A percentile compares a stretch with the other conserved stretches of the same genome.
phyloP scores from a whole-genome alignment of 1,140 invertebrate species.

The Rhysida immarginata region DNA sequence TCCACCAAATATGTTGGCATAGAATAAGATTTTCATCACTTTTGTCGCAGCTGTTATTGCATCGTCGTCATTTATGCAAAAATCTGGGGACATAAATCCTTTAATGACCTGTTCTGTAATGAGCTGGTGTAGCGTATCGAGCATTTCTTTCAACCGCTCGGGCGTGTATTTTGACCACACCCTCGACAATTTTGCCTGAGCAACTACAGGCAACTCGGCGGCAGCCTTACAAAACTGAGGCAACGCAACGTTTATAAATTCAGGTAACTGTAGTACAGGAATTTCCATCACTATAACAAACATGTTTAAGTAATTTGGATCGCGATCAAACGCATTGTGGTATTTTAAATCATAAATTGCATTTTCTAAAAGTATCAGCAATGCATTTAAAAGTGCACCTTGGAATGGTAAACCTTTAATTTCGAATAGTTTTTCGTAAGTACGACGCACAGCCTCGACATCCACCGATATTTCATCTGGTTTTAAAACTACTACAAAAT shows the following conservation, averaged over 20 bases:
- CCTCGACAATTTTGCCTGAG: constrained; percentile 61
- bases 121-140: constrained; percentile 70
- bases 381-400: constrained; percentile 57
- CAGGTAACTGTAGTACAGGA: constrained; percentile 56
- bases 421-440: constrained; percentile 41
- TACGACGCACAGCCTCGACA: constrained; percentile 39
- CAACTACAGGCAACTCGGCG: constrained; percentile 49
- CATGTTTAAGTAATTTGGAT: constrained; percentile 46
- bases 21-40: constrained; percentile 71
- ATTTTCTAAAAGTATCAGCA: constrained; percentile 52
- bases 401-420: constrained; percentile 42
- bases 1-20: constrained; percentile 73
- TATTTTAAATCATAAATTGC: constrained; percentile 56
- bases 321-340: constrained; percentile 32
- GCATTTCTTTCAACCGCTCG: constrained; percentile 48
- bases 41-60: constrained; percentile 63
- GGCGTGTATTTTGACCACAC: constrained; percentile 59
- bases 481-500: constrained; percentile 1
- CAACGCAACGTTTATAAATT: constrained; percentile 65
- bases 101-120: constrained; percentile 63
- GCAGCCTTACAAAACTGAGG: constrained; percentile 65
- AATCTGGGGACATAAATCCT: constrained; percentile 51
- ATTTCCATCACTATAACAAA: constrained; percentile 80
- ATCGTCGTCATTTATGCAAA: constrained; percentile 66
- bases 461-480: constrained; percentile 27